Evolutionary conservation across 2,797 vertebrate genomes (phyloP).

Genomic region (Falco novaeseelandiae): DNA sequence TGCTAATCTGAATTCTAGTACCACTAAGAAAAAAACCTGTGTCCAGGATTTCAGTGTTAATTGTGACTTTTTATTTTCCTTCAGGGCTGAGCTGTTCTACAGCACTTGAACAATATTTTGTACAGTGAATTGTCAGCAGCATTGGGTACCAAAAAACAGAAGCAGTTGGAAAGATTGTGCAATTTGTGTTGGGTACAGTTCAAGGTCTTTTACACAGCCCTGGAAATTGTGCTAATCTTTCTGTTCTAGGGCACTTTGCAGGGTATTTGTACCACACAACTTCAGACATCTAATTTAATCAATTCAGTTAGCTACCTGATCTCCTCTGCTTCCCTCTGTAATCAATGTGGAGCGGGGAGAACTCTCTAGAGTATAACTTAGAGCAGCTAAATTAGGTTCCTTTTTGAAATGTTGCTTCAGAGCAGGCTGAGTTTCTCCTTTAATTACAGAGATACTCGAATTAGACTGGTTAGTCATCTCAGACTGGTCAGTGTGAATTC

Average conservation of each 20-base stretch:
- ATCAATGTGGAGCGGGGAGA: not conserved
- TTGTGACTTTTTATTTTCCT: not conserved
- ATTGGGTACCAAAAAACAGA: not conserved
- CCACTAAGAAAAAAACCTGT: not conserved
- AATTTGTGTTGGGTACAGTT: not conserved
- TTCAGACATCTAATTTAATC: constrained; percentile 1
- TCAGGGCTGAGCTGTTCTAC: not conserved
- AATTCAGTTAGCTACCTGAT: not conserved
- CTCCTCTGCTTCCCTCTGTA: not conserved
- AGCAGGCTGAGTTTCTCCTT: not conserved
- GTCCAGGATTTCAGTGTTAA: not conserved
- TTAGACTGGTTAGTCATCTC: not conserved
- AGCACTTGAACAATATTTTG: not conserved
- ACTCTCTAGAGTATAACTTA: not conserved
- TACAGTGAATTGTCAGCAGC: not conserved
- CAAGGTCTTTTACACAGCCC: not conserved
- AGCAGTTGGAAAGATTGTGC: not conserved
- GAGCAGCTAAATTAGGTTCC: not conserved
- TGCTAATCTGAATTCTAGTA: not conserved
- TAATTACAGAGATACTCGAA: not conserved
- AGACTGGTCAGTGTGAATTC: not conserved
- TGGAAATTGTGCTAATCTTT: not conserved
- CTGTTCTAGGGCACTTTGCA: not conserved
- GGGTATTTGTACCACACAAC: not conserved
- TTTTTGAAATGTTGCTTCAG: not conserved